Evolutionary conservation across 1,140 invertebrate genomes (phyloP).

Genomic region (Zaprionus capensis): DNA sequence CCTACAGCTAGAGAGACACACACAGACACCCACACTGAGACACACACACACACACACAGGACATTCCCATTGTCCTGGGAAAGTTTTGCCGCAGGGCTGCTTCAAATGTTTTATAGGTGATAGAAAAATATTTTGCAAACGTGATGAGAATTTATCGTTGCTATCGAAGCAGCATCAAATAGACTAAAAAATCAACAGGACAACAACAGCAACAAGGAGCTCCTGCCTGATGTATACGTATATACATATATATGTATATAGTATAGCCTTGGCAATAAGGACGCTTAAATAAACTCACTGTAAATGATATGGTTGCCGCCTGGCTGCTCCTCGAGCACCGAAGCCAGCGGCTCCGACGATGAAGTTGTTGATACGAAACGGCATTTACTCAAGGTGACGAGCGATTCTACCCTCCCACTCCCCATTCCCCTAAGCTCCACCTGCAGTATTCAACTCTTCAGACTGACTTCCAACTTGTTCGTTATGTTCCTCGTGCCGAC

Average conservation of each 20-base stretch:
- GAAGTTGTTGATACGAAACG: conserved; percentile 4
- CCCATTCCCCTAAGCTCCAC: not conserved
- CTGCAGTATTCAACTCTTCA: not conserved
- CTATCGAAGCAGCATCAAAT: conserved; percentile 62
- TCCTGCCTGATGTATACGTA: not conserved
- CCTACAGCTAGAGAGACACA: not conserved
- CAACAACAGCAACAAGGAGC: conserved; percentile 37
- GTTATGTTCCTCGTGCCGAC: not conserved
- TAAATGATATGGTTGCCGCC: conserved; percentile 63
- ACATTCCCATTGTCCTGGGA: conserved; percentile 54
- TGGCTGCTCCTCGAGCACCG: conserved; percentile 6
- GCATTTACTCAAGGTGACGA: conserved; percentile 11
- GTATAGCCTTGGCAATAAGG: conserved; percentile 23
- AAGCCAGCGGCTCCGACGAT: not conserved
- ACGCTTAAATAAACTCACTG: conserved; percentile 71
- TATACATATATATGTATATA: not conserved
- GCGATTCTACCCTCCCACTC: not conserved
- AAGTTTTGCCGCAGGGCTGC: conserved; percentile 68
- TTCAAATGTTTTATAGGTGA: conserved; percentile 81
- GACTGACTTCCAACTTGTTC: not conserved
- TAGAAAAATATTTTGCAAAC: conserved; percentile 81
- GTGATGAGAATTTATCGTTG: conserved; percentile 79
- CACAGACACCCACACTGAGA: not conserved
- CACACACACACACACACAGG: conserved; percentile 22
- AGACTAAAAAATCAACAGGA: conserved; percentile 59